phyloP scores from a whole-genome alignment of 1,140 invertebrate genomes.

The Saccostrea echinata region DNA sequence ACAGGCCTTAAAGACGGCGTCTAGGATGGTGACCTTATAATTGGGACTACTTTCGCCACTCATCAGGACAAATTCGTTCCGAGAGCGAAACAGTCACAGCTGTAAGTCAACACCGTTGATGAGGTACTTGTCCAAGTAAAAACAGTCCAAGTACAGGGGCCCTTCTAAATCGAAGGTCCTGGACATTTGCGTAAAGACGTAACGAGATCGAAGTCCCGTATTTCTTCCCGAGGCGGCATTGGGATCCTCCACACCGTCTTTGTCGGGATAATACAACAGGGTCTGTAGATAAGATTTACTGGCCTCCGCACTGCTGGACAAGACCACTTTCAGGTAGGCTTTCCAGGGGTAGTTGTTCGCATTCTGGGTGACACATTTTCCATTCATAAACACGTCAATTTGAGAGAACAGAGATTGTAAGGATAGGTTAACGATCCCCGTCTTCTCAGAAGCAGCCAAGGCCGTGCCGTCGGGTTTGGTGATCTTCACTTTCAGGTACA shows the following conservation, averaged over 20 bases:
- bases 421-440: constrained; percentile 40
- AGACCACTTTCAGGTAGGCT: constrained; percentile 39
- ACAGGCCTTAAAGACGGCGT: constrained; percentile 49
- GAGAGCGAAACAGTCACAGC: constrained; percentile 41
- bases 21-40: constrained; percentile 43
- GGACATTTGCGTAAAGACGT: constrained; percentile 27
- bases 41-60: constrained; percentile 18
- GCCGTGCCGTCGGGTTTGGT: constrained; percentile 32
- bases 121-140: constrained; percentile 48
- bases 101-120: constrained; percentile 51
- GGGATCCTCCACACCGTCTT: background rate
- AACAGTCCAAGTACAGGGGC: constrained; percentile 45
- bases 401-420: constrained; percentile 39
- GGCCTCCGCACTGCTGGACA: constrained; percentile 37
- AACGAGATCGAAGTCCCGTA: background rate
- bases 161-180: constrained; percentile 48
- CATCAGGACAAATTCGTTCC: constrained; percentile 48
- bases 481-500: constrained; percentile 42
- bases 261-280: constrained; percentile 25
- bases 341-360: constrained; percentile 51
- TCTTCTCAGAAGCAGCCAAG: constrained; percentile 30
- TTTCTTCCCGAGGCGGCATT: constrained; percentile 15
- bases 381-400: constrained; percentile 48
- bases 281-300: constrained; percentile 24
- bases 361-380: constrained; percentile 38